Conservation (phyloP, 2,113 vertebrate species). For the Toxotes chatareus region DNA sequence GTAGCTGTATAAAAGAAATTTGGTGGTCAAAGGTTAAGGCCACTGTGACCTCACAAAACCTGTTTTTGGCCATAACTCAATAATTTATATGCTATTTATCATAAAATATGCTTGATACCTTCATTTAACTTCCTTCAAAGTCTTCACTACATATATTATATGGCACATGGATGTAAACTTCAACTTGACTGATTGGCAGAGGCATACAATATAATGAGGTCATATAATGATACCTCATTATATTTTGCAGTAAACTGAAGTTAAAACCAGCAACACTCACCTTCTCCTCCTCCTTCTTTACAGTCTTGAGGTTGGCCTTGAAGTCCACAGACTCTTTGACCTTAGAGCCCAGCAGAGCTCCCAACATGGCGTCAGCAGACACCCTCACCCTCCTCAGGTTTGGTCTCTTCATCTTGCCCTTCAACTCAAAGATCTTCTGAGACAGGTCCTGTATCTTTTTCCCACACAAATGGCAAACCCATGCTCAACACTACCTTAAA, state of each 20-base stretch:
- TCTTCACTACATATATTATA: no score
- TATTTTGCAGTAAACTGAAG: not conserved
- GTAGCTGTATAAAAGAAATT: no score
- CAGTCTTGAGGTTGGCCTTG: conserved; percentile 86
- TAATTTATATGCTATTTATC: no score
- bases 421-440: conserved; percentile 85
- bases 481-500: not conserved
- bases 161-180: no score
- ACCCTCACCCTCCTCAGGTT: conserved; percentile 84
- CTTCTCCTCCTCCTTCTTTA: conserved; percentile 87
- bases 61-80: no score
- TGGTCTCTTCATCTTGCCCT: conserved; percentile 88
- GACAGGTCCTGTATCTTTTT: conserved; percentile 80
- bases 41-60: no score
- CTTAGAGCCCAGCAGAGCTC: conserved; percentile 82
- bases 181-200: no score
- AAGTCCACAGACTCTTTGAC: conserved; percentile 86
- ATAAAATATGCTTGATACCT: no score
- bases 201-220: no score
- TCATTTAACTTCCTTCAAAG: no score
- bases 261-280: conserved; percentile 37
- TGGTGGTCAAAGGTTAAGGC: no score
- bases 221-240: not conserved
- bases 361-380: conserved; percentile 87
- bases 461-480: not conserved